Conservation (phyloP, 2,113 vertebrate species). For the Dermatemys mawii region DNA sequence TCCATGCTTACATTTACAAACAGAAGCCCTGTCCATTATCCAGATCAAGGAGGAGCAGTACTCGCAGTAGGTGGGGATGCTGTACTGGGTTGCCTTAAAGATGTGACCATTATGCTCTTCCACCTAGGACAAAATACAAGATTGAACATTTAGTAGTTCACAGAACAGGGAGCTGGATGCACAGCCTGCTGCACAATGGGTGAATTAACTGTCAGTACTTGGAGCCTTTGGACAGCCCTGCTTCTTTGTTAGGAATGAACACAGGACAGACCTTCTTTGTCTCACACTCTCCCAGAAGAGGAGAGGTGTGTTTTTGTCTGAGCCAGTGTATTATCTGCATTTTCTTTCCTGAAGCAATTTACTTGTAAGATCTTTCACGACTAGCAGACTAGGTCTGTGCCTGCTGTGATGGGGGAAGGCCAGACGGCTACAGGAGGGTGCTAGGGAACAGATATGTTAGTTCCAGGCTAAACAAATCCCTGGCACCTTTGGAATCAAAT, state of each 20-base stretch:
- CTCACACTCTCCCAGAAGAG: not conserved
- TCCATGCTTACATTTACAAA: slow-evolving; percentile 92
- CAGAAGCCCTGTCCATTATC: slow-evolving; percentile 99
- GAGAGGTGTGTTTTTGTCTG: not conserved
- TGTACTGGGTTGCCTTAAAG: slow-evolving; percentile 98
- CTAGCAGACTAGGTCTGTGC: not conserved
- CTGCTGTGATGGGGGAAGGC: too few relatives aligned
- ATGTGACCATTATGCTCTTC: slow-evolving; percentile 99
- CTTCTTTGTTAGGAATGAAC: not conserved
- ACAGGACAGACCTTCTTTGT: not conserved
- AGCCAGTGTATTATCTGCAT: not conserved
- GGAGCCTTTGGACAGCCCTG: too few relatives aligned
- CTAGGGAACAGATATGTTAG: too few relatives aligned
- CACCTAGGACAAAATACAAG: slow-evolving; percentile 80
- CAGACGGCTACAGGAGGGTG: too few relatives aligned
- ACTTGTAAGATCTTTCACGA: not conserved
- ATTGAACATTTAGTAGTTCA: not conserved
- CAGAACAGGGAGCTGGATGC: not conserved
- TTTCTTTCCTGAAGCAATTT: not conserved
- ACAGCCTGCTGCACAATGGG: not conserved
- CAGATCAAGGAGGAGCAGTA: slow-evolving; percentile 98
- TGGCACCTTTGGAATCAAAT: too few relatives aligned
- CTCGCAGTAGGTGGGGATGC: slow-evolving; percentile 98
- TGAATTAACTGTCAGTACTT: not conserved
- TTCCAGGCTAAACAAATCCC: too few relatives aligned